These are phyloP conservation scores for Agonopterix heracliana DNA, from an alignment of 2,888 invertebrate species.

Conservation along the genomic window DNA sequence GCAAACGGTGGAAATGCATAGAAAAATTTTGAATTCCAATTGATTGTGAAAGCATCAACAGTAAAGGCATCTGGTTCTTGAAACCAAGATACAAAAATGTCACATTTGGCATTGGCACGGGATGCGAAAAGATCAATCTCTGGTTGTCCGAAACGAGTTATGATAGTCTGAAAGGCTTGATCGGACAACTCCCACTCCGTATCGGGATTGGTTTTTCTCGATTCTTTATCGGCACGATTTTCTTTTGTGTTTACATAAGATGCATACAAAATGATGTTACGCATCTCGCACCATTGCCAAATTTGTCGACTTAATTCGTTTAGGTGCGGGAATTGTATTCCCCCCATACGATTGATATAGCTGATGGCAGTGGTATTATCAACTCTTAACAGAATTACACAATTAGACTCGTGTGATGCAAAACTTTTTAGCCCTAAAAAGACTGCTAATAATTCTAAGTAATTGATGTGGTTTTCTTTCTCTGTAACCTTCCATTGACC, in stretches of 20 bases:
- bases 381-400: conserved; percentile 2
- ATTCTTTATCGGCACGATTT: conserved; percentile 6
- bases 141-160: background rate
- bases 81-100: conserved; percentile 1
- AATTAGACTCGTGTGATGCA: background rate
- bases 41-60: conserved; percentile 9
- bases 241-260: conserved; percentile 8
- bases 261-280: conserved; percentile 1
- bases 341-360: background rate
- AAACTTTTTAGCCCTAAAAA: conserved; percentile 5
- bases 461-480: conserved; percentile 4
- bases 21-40: background rate
- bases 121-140: conserved; percentile 7
- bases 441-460: conserved; percentile 5
- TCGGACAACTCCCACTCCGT: conserved; percentile 2
- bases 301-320: conserved; percentile 1
- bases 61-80: background rate
- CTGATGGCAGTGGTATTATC: conserved; percentile 9
- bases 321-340: too few relatives aligned
- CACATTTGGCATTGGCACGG: conserved; percentile 7
- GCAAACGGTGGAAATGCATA: too few relatives aligned
- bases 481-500: conserved; percentile 2
- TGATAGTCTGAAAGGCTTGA: background rate
- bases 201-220: conserved; percentile 2
- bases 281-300: conserved; percentile 6